Evolutionary conservation across 1,140 invertebrate genomes (phyloP).

Genomic region (Linepithema humile): DNA sequence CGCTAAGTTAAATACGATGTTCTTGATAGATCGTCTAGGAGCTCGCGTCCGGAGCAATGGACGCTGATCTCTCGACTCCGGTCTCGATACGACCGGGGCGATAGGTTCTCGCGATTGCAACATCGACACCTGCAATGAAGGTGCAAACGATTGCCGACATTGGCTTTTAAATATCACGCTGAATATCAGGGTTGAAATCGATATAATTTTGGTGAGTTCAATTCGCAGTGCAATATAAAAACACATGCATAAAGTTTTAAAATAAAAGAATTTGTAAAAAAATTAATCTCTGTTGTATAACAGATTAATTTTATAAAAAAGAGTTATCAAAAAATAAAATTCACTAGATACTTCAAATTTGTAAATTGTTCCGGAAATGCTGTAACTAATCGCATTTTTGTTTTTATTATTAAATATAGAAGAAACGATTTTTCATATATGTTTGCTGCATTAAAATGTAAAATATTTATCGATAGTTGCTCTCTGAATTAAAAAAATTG

Average conservation of each 20-base stretch:
- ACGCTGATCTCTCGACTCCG: conserved; percentile 13
- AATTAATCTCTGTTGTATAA: too few relatives aligned
- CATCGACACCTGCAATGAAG: not conserved
- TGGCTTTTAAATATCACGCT: conserved; percentile 21
- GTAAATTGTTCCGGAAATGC: too few relatives aligned
- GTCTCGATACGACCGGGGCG: not conserved
- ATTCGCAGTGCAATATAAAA: not conserved
- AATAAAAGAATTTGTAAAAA: too few relatives aligned
- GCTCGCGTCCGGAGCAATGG: conserved; percentile 20
- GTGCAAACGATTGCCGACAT: not conserved
- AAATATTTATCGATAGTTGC: not conserved
- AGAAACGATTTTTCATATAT: not conserved
- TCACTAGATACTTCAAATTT: too few relatives aligned
- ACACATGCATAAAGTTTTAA: not conserved
- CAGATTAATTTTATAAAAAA: too few relatives aligned
- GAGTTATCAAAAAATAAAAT: too few relatives aligned
- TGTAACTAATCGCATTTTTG: not conserved
- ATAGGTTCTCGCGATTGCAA: not conserved
- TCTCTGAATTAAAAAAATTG: not conserved
- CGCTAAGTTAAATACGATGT: conserved; percentile 54
- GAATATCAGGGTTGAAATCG: not conserved
- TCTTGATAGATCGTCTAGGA: conserved; percentile 41
- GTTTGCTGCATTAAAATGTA: not conserved
- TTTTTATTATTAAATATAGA: not conserved
- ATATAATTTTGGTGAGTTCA: conserved; percentile 1